These are phyloP conservation scores for Brachionus calyciflorus DNA, from an alignment of 1,140 invertebrate species.

Conservation along the genomic window DNA sequence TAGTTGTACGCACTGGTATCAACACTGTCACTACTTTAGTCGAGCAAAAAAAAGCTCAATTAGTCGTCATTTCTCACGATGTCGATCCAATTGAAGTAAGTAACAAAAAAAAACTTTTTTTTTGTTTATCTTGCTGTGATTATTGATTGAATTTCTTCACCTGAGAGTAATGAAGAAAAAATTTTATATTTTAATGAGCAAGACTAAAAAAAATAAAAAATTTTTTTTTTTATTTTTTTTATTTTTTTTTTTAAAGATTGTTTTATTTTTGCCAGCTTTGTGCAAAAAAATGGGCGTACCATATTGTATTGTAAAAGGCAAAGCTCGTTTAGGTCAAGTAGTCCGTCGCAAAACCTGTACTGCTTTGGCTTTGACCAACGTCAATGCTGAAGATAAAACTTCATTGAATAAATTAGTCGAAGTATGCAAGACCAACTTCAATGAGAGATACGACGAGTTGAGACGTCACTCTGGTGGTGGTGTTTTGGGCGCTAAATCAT, in stretches of 20 bases:
- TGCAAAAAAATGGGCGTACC: constrained; percentile 99
- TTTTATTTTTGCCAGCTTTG: constrained; percentile 90
- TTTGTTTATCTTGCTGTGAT: constrained; percentile 51
- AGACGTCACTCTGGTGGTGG: constrained; percentile 96
- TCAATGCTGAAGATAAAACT: constrained; percentile 69
- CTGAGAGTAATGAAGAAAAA: constrained; percentile 50
- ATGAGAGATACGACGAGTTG: constrained; percentile 88
- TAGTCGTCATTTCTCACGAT: constrained; percentile 97
- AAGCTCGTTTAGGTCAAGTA: constrained; percentile 86
- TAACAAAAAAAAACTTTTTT: constrained; percentile 5
- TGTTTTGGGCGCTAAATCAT: constrained; percentile 85
- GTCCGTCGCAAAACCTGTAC: constrained; percentile 88
- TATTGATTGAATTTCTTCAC: constrained; percentile 56
- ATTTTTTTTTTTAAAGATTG: constrained; percentile 71
- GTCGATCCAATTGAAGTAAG: constrained; percentile 96
- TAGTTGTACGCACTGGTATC: constrained; percentile 77
- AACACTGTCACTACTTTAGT: constrained; percentile 92
- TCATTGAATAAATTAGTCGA: constrained; percentile 85
- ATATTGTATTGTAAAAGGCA: constrained; percentile 94
- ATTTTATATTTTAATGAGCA: constrained; percentile 34
- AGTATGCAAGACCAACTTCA: constrained; percentile 94
- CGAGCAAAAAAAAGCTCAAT: constrained; percentile 95
- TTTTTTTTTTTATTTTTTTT: too few species aligned
- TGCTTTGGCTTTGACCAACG: constrained; percentile 78
- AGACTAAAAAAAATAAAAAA: not conserved